Percentiles rank a stretch among this genome's conserved stretches.
Conservation (phyloP, 92 coral and sea anemone genomes). For the Parazoanthus atlanticus region DNA sequence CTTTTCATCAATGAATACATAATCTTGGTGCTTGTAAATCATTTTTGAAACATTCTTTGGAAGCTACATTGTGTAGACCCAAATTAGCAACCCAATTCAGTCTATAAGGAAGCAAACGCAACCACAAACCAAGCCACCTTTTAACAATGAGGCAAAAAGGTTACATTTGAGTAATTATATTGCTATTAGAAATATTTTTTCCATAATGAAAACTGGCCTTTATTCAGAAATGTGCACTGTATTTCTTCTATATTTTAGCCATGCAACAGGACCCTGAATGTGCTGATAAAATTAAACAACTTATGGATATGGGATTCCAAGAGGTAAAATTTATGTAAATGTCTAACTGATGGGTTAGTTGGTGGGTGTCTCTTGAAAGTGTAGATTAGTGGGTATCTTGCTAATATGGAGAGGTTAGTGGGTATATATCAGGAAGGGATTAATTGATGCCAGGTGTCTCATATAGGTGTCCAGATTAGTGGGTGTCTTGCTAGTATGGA, state of each 20-base stretch:
- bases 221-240: background rate
- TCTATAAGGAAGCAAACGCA: too few relatives aligned
- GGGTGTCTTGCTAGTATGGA: background rate
- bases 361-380: background rate
- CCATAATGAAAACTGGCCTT: background rate
- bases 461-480: background rate
- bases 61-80: too few relatives aligned
- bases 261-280: slow-evolving; percentile 40
- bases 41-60: too few relatives aligned
- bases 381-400: background rate
- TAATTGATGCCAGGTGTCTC: too few relatives aligned
- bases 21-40: too few relatives aligned
- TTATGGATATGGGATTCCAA: slow-evolving; percentile 93
- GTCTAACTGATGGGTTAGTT: background rate
- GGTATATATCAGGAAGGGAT: too few relatives aligned
- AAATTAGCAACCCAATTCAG: too few relatives aligned
- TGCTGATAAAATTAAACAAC: slow-evolving; percentile 65
- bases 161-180: too few relatives aligned
- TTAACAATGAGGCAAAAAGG: too few relatives aligned
- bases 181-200: too few relatives aligned
- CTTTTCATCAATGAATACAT: too few relatives aligned
- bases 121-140: too few relatives aligned
- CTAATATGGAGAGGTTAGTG: background rate
- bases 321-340: slow-evolving; percentile 59
- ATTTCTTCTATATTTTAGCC: slow-evolving; percentile 41